Percentiles rank a stretch among this genome's conserved stretches.
These are phyloP conservation scores for Zophobas atratus DNA, from an alignment of 1,140 invertebrate species.

Conservation along the genomic window DNA sequence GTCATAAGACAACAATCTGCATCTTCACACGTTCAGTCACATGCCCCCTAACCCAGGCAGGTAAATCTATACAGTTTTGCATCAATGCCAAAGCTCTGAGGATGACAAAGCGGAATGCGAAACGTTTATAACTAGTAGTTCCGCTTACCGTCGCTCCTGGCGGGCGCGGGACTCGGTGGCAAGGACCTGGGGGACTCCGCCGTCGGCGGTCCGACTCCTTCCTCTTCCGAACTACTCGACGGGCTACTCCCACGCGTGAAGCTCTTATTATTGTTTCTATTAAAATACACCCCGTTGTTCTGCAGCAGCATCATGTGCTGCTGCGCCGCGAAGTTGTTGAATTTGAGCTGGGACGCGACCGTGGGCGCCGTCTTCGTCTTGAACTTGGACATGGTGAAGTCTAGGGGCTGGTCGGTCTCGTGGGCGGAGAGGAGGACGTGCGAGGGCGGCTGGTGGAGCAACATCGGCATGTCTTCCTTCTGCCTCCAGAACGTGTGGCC, in stretches of 20 bases:
- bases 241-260: constrained; percentile 64
- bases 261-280: constrained; percentile 65
- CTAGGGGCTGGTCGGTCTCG: constrained; percentile 67
- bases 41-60: too few relatives aligned
- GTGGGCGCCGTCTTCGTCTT: constrained; percentile 63
- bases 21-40: too few relatives aligned
- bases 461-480: constrained; percentile 66
- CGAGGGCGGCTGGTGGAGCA: constrained; percentile 65
- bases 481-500: constrained; percentile 60
- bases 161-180: constrained; percentile 60
- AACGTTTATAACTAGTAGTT: not conserved
- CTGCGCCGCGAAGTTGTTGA: constrained; percentile 61
- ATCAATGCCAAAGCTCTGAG: too few relatives aligned
- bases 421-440: constrained; percentile 63
- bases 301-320: constrained; percentile 66
- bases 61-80: too few relatives aligned
- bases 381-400: constrained; percentile 70
- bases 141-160: constrained; percentile 64
- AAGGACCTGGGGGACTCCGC: constrained; percentile 62
- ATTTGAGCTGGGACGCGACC: constrained; percentile 63
- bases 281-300: constrained; percentile 65
- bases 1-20: too few relatives aligned
- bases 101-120: too few relatives aligned
- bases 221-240: constrained; percentile 65
- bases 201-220: constrained; percentile 64